Conservation (phyloP, 2,797 vertebrate genomes). For the Lacerta agilis region DNA sequence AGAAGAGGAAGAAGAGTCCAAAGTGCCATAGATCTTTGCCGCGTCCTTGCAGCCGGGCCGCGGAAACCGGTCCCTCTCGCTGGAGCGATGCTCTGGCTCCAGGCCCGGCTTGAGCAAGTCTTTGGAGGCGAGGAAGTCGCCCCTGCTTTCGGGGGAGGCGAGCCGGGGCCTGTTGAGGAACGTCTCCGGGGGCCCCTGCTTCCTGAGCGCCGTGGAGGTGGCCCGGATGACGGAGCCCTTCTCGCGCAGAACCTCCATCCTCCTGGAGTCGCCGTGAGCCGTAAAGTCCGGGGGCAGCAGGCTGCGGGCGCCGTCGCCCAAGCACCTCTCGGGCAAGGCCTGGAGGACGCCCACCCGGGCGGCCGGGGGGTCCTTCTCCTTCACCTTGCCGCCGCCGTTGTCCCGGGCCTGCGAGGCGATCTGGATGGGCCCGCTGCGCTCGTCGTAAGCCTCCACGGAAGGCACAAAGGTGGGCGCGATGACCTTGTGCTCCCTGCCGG, state of each 20-base stretch:
- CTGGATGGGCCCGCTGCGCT: constrained; percentile 91
- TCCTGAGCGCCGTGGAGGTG: constrained; percentile 84
- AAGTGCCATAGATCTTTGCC: constrained; percentile 74
- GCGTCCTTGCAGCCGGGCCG: constrained; percentile 76
- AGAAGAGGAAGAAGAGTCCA: constrained; percentile 70
- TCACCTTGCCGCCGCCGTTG: constrained; percentile 71
- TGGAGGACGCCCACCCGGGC: constrained; percentile 70
- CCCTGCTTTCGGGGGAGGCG: constrained; percentile 83
- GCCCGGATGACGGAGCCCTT: constrained; percentile 93
- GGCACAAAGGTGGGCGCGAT: constrained; percentile 96
- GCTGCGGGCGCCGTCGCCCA: constrained; percentile 75
- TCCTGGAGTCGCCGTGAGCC: constrained; percentile 80
- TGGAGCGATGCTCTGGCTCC: constrained; percentile 78
- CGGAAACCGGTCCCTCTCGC: constrained; percentile 79
- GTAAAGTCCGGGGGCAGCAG: constrained; percentile 80
- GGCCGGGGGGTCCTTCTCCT: constrained; percentile 74
- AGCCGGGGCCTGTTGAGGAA: constrained; percentile 79
- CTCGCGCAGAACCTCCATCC: constrained; percentile 83
- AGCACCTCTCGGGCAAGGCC: constrained; percentile 77
- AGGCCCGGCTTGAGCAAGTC: constrained; percentile 82
- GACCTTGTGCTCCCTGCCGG: constrained; percentile 90
- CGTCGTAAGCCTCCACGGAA: constrained; percentile 94
- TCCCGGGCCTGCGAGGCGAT: constrained; percentile 93
- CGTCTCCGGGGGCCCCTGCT: constrained; percentile 76
- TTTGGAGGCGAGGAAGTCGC: constrained; percentile 82